Evolutionary conservation across 2,113 vertebrate species (phyloP).

Genomic region (Puntigrus tetrazona): DNA sequence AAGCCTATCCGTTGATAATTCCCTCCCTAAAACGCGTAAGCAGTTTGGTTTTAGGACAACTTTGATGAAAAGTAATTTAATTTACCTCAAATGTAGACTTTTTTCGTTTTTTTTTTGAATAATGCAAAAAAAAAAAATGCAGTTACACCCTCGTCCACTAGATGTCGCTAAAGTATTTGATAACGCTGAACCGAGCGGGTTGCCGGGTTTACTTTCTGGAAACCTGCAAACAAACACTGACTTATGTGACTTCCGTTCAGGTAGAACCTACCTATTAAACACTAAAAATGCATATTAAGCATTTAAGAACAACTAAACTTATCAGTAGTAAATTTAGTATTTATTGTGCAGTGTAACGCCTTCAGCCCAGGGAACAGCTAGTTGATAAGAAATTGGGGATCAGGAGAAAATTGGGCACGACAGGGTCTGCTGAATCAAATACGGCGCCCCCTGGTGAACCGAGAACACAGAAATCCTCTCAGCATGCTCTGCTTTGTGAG

Average conservation of each 20-base stretch:
- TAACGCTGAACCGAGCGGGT: constrained; percentile 36
- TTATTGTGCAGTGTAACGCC: neutral
- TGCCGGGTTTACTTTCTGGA: neutral
- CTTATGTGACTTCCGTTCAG: neutral
- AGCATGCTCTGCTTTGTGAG: constrained; percentile 47
- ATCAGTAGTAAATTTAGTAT: neutral
- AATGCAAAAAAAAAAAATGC: neutral
- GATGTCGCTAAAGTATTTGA: constrained; percentile 72
- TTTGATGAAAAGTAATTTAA: too few species aligned
- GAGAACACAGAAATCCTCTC: constrained; percentile 4
- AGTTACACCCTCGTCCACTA: constrained; percentile 62
- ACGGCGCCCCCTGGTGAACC: constrained; percentile 47
- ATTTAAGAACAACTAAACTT: neutral
- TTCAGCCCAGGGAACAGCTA: neutral
- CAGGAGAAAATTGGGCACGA: neutral
- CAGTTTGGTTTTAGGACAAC: too few species aligned
- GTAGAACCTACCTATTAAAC: neutral
- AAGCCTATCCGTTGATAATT: too few species aligned
- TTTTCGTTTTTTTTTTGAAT: neutral
- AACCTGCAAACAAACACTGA: neutral
- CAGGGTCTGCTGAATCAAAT: neutral
- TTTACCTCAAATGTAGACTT: neutral
- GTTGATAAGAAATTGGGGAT: neutral
- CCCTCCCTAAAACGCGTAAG: too few species aligned
- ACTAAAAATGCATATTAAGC: neutral